A percentile compares a stretch with the other conserved stretches of the same genome.
Conservation (phyloP, 2,797 vertebrate genomes). For the Pseudochromis fuscus region DNA sequence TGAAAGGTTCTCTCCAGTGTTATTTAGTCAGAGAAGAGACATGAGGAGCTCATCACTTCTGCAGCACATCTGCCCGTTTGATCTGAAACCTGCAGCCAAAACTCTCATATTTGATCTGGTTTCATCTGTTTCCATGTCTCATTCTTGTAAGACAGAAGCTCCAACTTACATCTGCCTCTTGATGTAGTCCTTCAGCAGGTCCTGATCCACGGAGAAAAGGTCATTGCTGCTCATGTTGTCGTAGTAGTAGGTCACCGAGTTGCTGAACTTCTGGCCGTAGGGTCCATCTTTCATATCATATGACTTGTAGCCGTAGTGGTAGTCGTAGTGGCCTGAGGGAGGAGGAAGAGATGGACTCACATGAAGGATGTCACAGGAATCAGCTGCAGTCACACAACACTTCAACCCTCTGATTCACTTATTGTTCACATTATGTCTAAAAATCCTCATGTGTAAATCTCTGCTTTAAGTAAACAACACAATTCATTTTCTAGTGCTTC, state of each 20-base stretch:
- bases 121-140: too few species aligned
- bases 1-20: slow-evolving; percentile 58
- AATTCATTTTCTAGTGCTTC: too few species aligned
- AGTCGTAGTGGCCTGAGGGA: slow-evolving; percentile 93
- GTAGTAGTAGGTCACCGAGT: slow-evolving; percentile 96
- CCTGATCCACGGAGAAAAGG: slow-evolving; percentile 93
- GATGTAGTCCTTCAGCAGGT: slow-evolving; percentile 98
- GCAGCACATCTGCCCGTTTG: slow-evolving; percentile 28
- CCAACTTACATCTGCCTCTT: slow-evolving; percentile 96
- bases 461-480: too few species aligned
- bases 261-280: slow-evolving; percentile 90
- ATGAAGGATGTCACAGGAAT: too few species aligned
- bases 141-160: neutral
- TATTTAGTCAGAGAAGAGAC: slow-evolving; percentile 73
- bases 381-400: too few species aligned
- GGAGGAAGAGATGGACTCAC: too few species aligned
- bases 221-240: slow-evolving; percentile 98
- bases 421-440: too few species aligned
- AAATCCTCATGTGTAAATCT: too few species aligned
- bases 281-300: slow-evolving; percentile 90
- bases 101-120: too few species aligned
- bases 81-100: neutral
- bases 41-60: slow-evolving; percentile 70
- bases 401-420: too few species aligned
- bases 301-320: slow-evolving; percentile 93